Evolutionary conservation across 1,140 invertebrate genomes (phyloP).

Genomic region (Oscheius sp.): DNA sequence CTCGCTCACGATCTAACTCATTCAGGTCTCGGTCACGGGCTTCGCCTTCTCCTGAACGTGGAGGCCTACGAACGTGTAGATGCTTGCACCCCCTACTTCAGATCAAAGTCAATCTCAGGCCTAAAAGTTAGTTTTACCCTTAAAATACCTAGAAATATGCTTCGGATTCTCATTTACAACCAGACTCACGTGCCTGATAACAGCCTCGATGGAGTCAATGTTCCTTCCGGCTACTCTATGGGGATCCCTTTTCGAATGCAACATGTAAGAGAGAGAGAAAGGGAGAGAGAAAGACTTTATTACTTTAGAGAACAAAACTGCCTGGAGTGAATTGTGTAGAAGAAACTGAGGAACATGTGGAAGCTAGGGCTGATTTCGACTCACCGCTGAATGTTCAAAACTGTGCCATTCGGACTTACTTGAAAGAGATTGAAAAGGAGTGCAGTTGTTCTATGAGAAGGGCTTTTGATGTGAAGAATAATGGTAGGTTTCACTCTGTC

Average conservation of each 20-base stretch:
- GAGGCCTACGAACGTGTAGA: slow-evolving; percentile 59
- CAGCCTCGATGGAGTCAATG: slow-evolving; percentile 56
- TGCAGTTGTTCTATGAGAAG: slow-evolving; percentile 55
- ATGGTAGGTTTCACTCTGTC: not conserved
- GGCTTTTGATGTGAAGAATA: slow-evolving; percentile 1
- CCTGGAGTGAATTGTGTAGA: slow-evolving; percentile 55
- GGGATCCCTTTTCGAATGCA: slow-evolving; percentile 61
- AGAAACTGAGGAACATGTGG: slow-evolving; percentile 47
- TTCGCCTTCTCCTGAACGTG: slow-evolving; percentile 55
- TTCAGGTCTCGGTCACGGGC: slow-evolving; percentile 49
- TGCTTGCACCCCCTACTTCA: slow-evolving; percentile 52
- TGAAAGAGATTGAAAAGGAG: slow-evolving; percentile 49
- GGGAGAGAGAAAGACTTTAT: not conserved
- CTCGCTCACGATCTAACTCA: no score
- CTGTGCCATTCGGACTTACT: slow-evolving; percentile 54
- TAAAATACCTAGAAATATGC: not conserved
- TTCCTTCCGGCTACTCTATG: slow-evolving; percentile 58
- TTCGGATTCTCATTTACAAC: slow-evolving; percentile 59
- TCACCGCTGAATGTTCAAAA: slow-evolving; percentile 48
- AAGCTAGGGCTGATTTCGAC: slow-evolving; percentile 41
- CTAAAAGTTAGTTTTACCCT: not conserved
- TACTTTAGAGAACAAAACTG: slow-evolving; percentile 52
- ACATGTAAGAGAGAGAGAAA: slow-evolving; percentile 37
- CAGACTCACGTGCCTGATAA: slow-evolving; percentile 57
- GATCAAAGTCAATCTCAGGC: slow-evolving; percentile 51